phyloP scores from a whole-genome alignment of 2,888 invertebrate species.

The Agriotes lineatus region DNA sequence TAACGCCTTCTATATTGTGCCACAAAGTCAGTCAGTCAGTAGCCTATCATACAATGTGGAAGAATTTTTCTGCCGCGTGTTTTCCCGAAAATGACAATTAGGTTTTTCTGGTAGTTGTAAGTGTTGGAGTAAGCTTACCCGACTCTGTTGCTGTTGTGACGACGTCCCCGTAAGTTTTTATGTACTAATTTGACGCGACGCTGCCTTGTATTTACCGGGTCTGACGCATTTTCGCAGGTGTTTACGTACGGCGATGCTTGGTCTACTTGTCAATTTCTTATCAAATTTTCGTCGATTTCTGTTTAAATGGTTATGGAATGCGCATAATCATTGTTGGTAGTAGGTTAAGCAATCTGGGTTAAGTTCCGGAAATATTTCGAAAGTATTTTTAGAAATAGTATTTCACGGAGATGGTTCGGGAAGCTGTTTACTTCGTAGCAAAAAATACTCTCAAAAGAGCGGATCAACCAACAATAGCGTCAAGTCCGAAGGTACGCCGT shows the following conservation, averaged over 20 bases:
- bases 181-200: neutral
- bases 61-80: slow-evolving; percentile 3
- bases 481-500: neutral
- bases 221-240: neutral
- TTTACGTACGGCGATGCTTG: neutral
- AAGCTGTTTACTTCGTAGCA: neutral
- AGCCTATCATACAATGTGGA: slow-evolving; percentile 23
- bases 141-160: slow-evolving; percentile 1
- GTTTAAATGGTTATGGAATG: slow-evolving; percentile 8
- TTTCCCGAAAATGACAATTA: slow-evolving; percentile 11
- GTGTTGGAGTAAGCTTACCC: neutral
- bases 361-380: slow-evolving; percentile 27
- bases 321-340: slow-evolving; percentile 5
- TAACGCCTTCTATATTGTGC: slow-evolving; percentile 27
- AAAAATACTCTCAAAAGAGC: neutral
- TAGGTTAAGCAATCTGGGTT: slow-evolving; percentile 19
- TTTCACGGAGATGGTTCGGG: neutral
- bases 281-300: too few relatives aligned
- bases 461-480: neutral
- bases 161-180: slow-evolving; percentile 10
- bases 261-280: too few relatives aligned
- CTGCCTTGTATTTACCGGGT: too few relatives aligned
- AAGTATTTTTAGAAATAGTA: slow-evolving; percentile 20
- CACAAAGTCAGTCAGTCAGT: slow-evolving; percentile 20
- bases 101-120: neutral